phyloP scores from a whole-genome alignment of 2,888 invertebrate genomes.

The Magallana nippona region DNA sequence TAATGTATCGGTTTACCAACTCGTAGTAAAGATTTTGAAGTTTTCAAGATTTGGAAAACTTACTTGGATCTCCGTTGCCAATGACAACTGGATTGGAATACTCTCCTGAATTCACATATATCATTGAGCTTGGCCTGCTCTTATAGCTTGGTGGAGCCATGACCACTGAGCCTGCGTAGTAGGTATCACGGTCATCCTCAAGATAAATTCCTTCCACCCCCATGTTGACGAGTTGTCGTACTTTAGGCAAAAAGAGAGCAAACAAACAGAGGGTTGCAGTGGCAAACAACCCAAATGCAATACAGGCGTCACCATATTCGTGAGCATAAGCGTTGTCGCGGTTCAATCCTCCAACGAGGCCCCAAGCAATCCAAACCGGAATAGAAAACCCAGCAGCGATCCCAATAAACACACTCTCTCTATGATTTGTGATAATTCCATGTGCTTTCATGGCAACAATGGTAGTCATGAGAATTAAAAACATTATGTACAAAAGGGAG shows the following conservation, averaged over 20 bases:
- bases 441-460: slow-evolving; percentile 88
- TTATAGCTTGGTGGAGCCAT: slow-evolving; percentile 76
- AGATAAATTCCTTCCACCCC: slow-evolving; percentile 88
- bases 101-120: slow-evolving; percentile 71
- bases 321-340: slow-evolving; percentile 68
- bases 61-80: slow-evolving; percentile 67
- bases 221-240: slow-evolving; percentile 93
- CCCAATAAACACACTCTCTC: slow-evolving; percentile 95
- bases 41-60: slow-evolving; percentile 48
- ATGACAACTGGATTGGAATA: slow-evolving; percentile 70
- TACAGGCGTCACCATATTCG: slow-evolving; percentile 83
- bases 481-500: slow-evolving; percentile 90
- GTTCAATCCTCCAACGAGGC: slow-evolving; percentile 84
- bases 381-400: slow-evolving; percentile 92
- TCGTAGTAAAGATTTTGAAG: neutral
- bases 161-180: slow-evolving; percentile 70
- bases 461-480: slow-evolving; percentile 91
- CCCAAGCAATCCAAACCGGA: slow-evolving; percentile 84
- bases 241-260: slow-evolving; percentile 94
- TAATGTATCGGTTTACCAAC: neutral
- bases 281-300: slow-evolving; percentile 92
- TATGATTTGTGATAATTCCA: slow-evolving; percentile 94
- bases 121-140: slow-evolving; percentile 71
- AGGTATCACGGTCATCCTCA: slow-evolving; percentile 75
- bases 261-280: slow-evolving; percentile 93